phyloP scores from a whole-genome alignment of 2,113 vertebrate genomes.

The Otis tarda region DNA sequence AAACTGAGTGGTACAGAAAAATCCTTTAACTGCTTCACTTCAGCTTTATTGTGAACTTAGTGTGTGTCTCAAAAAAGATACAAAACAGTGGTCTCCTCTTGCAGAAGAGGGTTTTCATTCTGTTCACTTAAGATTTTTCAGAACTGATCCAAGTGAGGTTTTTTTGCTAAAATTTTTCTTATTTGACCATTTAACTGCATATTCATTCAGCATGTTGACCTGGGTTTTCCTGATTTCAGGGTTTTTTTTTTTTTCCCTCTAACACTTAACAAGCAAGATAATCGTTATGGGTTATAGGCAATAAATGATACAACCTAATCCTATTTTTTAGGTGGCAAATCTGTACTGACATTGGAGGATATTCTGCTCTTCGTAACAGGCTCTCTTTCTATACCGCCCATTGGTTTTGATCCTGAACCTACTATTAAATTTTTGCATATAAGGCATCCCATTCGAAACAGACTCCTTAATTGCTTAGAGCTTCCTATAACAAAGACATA shows the following conservation, averaged over 20 bases:
- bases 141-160: background rate
- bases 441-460: conserved; percentile 80
- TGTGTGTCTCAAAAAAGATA: background rate
- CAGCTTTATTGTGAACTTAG: background rate
- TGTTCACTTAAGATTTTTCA: background rate
- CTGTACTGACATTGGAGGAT: conserved; percentile 84
- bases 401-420: conserved; percentile 81
- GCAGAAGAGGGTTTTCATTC: background rate
- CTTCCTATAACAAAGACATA: conserved; percentile 84
- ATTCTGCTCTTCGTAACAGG: conserved; percentile 86
- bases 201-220: background rate
- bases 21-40: background rate
- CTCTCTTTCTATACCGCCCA: conserved; percentile 72
- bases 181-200: background rate
- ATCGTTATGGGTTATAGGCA: background rate
- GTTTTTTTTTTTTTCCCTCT: background rate
- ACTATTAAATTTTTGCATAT: conserved; percentile 80
- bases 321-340: conserved; percentile 78
- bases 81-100: background rate
- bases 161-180: background rate
- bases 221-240: background rate
- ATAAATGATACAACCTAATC: background rate
- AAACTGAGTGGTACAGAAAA: background rate
- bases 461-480: conserved; percentile 75
- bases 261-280: background rate